A percentile compares a stretch with the other conserved stretches of the same genome.
Evolutionary conservation across 1,140 invertebrate species (phyloP).

Genomic region (Hyphantria cunea): DNA sequence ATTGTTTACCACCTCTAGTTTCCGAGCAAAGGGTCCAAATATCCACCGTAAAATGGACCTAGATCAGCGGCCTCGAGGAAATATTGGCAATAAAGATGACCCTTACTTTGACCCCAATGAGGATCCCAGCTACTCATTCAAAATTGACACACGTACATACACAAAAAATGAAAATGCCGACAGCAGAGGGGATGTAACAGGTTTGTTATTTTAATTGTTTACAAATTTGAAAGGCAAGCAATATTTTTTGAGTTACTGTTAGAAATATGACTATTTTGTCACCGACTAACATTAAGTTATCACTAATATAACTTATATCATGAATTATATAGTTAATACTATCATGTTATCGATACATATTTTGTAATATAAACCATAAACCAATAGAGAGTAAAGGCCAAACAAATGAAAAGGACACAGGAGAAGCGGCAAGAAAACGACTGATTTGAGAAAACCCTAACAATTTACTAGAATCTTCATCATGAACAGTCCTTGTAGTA

Average conservation of each 20-base stretch:
- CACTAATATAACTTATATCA: no score
- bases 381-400: no score
- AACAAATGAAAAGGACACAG: no score
- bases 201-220: constrained; percentile 46
- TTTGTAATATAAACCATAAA: no score
- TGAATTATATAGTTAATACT: no score
- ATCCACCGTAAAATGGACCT: constrained; percentile 86
- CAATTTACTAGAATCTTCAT: no score
- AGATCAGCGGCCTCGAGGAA: constrained; percentile 84
- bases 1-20: constrained; percentile 56
- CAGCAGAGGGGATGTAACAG: constrained; percentile 82
- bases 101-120: constrained; percentile 87
- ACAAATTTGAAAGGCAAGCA: neutral
- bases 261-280: no score
- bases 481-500: no score
- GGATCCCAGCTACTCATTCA: constrained; percentile 87
- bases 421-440: no score
- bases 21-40: constrained; percentile 86
- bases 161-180: constrained; percentile 85
- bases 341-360: no score
- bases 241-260: neutral
- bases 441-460: no score
- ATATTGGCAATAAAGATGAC: constrained; percentile 85
- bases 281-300: no score
- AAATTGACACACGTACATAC: constrained; percentile 85